Base-by-base conservation (phyloP, 1,140 invertebrate genomes). In the Eriocheir sinensis region DNA sequence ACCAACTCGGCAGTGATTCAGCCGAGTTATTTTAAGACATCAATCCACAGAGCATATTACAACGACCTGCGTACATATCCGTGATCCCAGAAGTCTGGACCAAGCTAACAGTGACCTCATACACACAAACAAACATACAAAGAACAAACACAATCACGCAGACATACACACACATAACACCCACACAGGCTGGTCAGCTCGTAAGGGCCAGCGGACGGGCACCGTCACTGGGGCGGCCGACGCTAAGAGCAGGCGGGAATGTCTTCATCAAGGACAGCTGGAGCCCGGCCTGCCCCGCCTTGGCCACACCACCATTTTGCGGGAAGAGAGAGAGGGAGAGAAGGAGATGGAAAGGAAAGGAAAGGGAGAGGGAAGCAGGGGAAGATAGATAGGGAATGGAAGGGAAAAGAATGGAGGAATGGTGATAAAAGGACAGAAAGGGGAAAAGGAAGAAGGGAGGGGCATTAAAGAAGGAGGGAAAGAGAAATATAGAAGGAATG, bases 181-280 rank as follows among this genome's bases (percentile, higher is more conserved):
- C 60, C 60, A 72, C 60, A 72, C 27, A n/a, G 60, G 60, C 60
- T n/a, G 8, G 60, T 72, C 60, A 32, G 36, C 17, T 36, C 38
- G 38, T 93, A 93, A 93, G 41, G 81, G 27, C 40, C 27, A 93
- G 21, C 80, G 32, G 40, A 40, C 6, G 41, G 8, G 3, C 80
- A 93, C 44, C 53, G 17, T 41, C 41, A 93, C 32, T 85, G 80
- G n/a, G 91, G 85, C 44, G 38, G 86, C 30, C 79, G 30, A n/a
- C 91, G 30, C 80, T 93, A 53, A 1, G 81, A 17, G 27, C 80
- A 85, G 44, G n/a, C 48, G 81, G 91, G 41, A 85, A 86, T 93
- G 80, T 93, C 91, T 93, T 93, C 80, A 93, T 93, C 80, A 36
- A 83, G 38, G 34, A 30, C 91, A 86, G 80, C 91, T 93, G 91